Evolutionary conservation across 2,797 vertebrate species (phyloP), one percentile per base, ranked within the genome.

Genomic region (Chelmon rostratus): DNA sequence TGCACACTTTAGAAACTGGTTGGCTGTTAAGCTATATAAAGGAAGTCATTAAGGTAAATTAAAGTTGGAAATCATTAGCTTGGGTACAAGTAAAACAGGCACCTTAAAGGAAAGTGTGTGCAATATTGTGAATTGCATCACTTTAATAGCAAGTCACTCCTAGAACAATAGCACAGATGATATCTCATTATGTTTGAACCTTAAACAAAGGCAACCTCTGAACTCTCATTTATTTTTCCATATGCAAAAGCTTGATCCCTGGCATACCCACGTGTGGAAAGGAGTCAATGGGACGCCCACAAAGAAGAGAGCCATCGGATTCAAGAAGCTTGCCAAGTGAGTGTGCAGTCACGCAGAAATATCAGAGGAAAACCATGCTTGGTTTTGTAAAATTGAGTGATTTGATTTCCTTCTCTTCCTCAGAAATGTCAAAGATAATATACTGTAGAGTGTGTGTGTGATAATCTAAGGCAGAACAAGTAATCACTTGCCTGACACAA

Each of bases 261-360:
- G 98, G 98, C 97, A 98, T 88, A 98, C 96, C 35, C 96, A 99
- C 0, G 71, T 98, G 84, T 99, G 98, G 98, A 99, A 98, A 92
- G 98, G 97, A 15, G 96, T 97, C 89, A 99, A 99, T 0, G 98
- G 98, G 47, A 99, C 98, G 0, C 98, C 98, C 28, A 99, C 98
- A 12, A 99, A 99, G 94, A 97, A 98, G 85, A 95, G 98, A 89
- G 95, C 98, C 67, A 99, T 99, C 2, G 98, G 98, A 88, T 99
- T 99, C 90, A 99, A 99, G 94, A 99, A 99, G 86, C 93, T 99
- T 71, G 98, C 98, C 72, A 99, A 99, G 98, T 99, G 86, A 97
- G 97, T 96, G 52, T 47, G 53, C 10, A 61, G 33, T 31, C 47
- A 13, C 12, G 6, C 8, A 35, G 25, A 38, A 21, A 44, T 31